These are phyloP conservation scores for Brachionus manjavacas DNA, from an alignment of 1,140 invertebrate species.

Conservation along the genomic window DNA sequence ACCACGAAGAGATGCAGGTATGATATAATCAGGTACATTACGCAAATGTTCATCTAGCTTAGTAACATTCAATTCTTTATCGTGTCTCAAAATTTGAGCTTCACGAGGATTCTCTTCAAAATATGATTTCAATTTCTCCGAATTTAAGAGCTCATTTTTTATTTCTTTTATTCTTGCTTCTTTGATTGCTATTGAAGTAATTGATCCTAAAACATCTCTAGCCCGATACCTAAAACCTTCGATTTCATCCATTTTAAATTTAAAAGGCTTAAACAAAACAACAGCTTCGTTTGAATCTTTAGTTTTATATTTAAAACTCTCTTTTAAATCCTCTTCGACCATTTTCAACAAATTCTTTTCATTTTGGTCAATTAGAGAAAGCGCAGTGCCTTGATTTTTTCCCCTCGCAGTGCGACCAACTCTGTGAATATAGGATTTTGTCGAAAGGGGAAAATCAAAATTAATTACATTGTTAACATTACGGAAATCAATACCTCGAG, in stretches of 20 bases:
- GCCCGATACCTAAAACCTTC: constrained; percentile 90
- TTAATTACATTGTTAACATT: constrained; percentile 94
- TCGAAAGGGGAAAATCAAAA: constrained; percentile 87
- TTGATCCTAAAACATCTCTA: constrained; percentile 82
- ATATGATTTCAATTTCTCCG: constrained; percentile 77
- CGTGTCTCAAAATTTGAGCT: constrained; percentile 24
- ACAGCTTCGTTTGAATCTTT: constrained; percentile 42
- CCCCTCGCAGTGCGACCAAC: constrained; percentile 87
- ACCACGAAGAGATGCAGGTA: constrained; percentile 24
- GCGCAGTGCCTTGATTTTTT: constrained; percentile 81
- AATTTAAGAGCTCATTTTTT: constrained; percentile 84
- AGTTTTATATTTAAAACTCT: constrained; percentile 47
- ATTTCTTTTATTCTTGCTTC: constrained; percentile 93
- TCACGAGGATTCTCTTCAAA: constrained; percentile 41
- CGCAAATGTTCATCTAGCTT: constrained; percentile 32
- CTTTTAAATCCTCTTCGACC: constrained; percentile 69
- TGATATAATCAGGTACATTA: constrained; percentile 40
- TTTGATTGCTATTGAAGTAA: constrained; percentile 81
- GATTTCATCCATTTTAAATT: constrained; percentile 88
- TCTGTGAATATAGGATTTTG: constrained; percentile 84
- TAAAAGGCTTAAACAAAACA: constrained; percentile 69
- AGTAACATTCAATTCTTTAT: constrained; percentile 30
- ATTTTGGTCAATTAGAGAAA: constrained; percentile 81
- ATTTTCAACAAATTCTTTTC: constrained; percentile 71
- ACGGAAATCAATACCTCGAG: constrained; percentile 94